Conservation (phyloP, 30 jellyfish, hydroid and myxozoan species). For the Phacellophora camtschatica region DNA sequence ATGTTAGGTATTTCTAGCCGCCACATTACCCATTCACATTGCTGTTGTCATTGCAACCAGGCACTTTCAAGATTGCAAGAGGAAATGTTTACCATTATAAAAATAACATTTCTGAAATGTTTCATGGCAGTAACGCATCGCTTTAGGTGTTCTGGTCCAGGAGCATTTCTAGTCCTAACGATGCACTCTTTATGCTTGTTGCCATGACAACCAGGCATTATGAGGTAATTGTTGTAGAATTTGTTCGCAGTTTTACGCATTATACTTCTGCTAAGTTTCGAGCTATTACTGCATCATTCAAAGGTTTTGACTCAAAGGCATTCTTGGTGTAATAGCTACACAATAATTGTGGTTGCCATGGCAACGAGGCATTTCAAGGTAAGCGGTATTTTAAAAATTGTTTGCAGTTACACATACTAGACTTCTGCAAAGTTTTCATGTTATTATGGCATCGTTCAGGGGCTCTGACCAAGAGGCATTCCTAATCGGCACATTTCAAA, state of each 20-base stretch:
- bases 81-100: background rate
- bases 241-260: background rate
- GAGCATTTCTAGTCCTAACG: constrained; percentile 15
- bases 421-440: background rate
- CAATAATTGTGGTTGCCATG: background rate
- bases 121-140: background rate
- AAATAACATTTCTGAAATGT: background rate
- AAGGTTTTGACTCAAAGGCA: background rate
- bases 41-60: constrained; percentile 4
- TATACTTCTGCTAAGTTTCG: background rate
- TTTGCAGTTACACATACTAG: background rate
- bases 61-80: constrained; percentile 5
- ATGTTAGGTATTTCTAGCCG: background rate
- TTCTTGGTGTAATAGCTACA: background rate
- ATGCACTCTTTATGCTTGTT: background rate
- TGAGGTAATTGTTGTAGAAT: background rate
- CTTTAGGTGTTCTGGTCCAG: background rate
- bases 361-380: constrained; percentile 6
- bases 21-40: background rate
- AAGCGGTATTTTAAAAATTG: background rate
- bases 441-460: constrained; percentile 7
- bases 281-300: background rate
- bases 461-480: background rate
- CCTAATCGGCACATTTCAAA: background rate
- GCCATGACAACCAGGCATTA: constrained; percentile 2